Evolutionary conservation across 2,888 invertebrate species (phyloP).

Genomic region (Leucania comma): DNA sequence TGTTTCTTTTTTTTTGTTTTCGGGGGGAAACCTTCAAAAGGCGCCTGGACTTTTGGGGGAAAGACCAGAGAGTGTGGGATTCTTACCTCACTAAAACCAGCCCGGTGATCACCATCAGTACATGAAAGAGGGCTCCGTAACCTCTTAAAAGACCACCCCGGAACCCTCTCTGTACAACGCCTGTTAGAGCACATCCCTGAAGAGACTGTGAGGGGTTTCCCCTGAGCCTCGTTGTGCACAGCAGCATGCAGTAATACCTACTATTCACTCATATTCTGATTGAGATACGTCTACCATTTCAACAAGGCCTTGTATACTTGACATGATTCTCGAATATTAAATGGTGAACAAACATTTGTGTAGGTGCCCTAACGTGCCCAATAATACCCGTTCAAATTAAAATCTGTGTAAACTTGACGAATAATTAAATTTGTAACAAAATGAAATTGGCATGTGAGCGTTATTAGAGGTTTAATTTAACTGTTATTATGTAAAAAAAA

Average conservation of each 20-base stretch:
- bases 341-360: slow-evolving; percentile 41
- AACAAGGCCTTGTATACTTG: slow-evolving; percentile 25
- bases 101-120: too few relatives aligned
- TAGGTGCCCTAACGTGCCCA: slow-evolving; percentile 23
- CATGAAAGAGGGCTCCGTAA: too few relatives aligned
- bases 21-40: too few relatives aligned
- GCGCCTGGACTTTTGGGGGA: too few relatives aligned
- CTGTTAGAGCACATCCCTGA: too few relatives aligned
- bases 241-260: neutral
- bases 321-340: slow-evolving; percentile 44
- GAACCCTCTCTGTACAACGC: too few relatives aligned
- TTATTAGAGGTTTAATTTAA: slow-evolving; percentile 29
- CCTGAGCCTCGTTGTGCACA: too few relatives aligned
- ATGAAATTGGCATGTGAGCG: slow-evolving; percentile 35
- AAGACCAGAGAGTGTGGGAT: too few relatives aligned
- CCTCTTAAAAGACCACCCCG: too few relatives aligned
- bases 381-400: slow-evolving; percentile 42
- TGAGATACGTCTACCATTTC: slow-evolving; percentile 4
- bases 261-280: neutral
- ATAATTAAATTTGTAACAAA: slow-evolving; percentile 48
- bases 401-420: slow-evolving; percentile 41
- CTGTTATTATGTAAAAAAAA: neutral
- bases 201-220: too few relatives aligned
- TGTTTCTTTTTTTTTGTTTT: too few relatives aligned
- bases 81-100: too few relatives aligned